phyloP scores from a whole-genome alignment of 1,140 invertebrate species.

The Saccostrea glomerata region DNA sequence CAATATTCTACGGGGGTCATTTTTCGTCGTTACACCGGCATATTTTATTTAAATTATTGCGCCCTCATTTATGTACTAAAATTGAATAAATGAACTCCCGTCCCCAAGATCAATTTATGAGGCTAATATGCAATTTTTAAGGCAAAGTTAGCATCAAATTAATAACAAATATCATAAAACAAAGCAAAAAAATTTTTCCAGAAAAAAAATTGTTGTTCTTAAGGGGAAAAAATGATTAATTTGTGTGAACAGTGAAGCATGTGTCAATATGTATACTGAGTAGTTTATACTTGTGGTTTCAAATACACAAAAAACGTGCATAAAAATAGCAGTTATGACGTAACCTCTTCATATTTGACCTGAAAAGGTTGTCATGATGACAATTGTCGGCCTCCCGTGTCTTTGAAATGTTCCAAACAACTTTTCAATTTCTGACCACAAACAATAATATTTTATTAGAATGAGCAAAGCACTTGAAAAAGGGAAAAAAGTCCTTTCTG shows the following conservation, averaged over 20 bases:
- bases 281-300: not conserved
- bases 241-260: not conserved
- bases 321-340: not conserved
- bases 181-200: too few species aligned
- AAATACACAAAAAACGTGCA: not conserved
- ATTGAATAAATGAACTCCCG: too few species aligned
- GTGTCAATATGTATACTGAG: not conserved
- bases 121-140: too few species aligned
- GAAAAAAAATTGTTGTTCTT: too few species aligned
- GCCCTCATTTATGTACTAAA: too few species aligned
- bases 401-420: not conserved
- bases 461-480: not conserved
- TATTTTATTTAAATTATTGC: too few species aligned
- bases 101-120: too few species aligned
- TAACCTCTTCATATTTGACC: not conserved
- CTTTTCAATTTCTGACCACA: slow-evolving; percentile 1
- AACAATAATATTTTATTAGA: not conserved
- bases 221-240: not conserved
- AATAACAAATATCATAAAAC: too few species aligned
- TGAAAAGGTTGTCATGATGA: not conserved
- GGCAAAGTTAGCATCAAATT: too few species aligned
- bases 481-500: not conserved
- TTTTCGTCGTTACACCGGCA: too few species aligned
- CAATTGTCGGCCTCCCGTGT: not conserved
- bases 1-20: too few species aligned